These are phyloP conservation scores for Scomber japonicus DNA, from an alignment of 2,113 vertebrate genomes.

Conservation along the genomic window DNA sequence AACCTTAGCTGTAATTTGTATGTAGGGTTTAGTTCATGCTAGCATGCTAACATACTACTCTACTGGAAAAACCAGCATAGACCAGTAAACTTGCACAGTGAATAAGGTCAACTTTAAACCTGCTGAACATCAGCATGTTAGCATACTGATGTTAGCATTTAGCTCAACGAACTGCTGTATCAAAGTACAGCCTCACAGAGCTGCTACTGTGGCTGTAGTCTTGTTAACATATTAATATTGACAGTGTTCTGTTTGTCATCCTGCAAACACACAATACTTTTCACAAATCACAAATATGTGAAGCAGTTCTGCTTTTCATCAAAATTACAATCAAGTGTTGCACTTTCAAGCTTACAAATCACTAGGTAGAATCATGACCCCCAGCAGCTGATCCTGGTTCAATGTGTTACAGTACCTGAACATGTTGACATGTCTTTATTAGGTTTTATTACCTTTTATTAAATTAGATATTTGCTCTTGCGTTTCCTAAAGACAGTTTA, in stretches of 20 bases:
- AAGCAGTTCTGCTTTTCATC: slow-evolving; percentile 8
- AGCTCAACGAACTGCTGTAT: neutral
- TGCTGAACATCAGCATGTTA: slow-evolving; percentile 1
- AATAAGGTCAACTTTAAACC: neutral
- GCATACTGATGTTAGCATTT: slow-evolving; percentile 9
- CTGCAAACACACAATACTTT: slow-evolving; percentile 12
- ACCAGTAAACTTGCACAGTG: neutral
- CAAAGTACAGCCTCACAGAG: neutral
- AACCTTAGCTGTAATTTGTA: neutral
- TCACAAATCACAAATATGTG: slow-evolving; percentile 18
- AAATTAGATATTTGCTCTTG: neutral
- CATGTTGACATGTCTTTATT: no score
- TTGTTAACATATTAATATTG: neutral
- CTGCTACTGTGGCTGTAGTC: neutral
- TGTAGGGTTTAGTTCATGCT: slow-evolving; percentile 10
- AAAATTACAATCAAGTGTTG: slow-evolving; percentile 16
- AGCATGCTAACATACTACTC: slow-evolving; percentile 5
- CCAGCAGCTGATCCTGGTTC: neutral
- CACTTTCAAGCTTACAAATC: neutral
- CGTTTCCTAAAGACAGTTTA: no score
- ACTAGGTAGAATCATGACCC: neutral
- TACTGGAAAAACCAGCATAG: no score
- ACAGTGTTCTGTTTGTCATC: neutral
- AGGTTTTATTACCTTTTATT: neutral
- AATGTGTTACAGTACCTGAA: neutral